Base-by-base conservation (phyloP, 2,888 invertebrate species). In the Drosophila picticornis region DNA sequence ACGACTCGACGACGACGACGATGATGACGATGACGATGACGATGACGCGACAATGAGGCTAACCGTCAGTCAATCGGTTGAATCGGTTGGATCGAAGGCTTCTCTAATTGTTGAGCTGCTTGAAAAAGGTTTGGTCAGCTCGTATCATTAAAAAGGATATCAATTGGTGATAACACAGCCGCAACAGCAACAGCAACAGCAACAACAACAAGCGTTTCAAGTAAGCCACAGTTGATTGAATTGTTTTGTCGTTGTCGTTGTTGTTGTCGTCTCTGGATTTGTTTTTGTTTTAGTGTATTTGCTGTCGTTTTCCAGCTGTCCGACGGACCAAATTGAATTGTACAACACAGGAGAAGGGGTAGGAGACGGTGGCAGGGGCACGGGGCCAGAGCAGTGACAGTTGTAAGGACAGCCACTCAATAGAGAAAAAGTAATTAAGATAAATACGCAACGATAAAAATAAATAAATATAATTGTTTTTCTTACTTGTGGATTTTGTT, bases 381-480 rank as follows among this genome's bases (percentile, higher is more conserved):
- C n/a, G 25, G 32, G 43, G n/a, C 13, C n/a, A 58, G 29, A 34
- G 7, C n/a, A 32, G 48, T 36, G 40, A 29, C 53, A 46, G 59
- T 29, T 40, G 31, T 34, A 64, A 75, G 72, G 81, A 71, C 72
- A 63, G 70, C 60, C 78, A 84, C 81, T 88, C 87, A 90, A 84
- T 77, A 76, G 78, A 80, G 84, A 76, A 88, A 89, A 90, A 83
- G 89, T 88, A 88, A 88, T 88, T 88, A 89, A 90, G 88, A 88
- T 88, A 86, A 88, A 89, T 88, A 89, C 78, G 89, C 81, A 69
- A 72, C 79, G 88, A 88, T 88, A 90, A 82, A 80, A 75, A 75
- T 82, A 90, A 86, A 84, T 89, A 88, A 90, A 89, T 84, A 89
- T 90, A 88, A 90, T 88, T 90, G 78, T 86, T 72, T 75, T 60